These are phyloP conservation scores for Serranus cabrilla DNA, from an alignment of 2,797 vertebrate species.

Conservation along the genomic window DNA sequence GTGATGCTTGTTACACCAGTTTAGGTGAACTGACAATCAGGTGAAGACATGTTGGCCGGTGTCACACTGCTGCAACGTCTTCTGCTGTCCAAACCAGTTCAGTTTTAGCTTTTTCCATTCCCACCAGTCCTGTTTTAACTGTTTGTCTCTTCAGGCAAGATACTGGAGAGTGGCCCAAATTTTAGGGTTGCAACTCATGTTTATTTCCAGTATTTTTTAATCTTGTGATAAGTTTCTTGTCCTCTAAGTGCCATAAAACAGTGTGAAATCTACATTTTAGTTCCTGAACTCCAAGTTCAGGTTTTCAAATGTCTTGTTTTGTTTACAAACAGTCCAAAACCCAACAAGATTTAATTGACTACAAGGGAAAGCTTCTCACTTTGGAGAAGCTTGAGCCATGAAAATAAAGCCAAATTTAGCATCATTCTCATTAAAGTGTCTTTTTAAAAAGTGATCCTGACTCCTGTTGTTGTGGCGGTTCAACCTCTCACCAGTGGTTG, in stretches of 20 bases:
- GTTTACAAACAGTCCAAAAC: background rate
- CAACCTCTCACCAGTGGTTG: background rate
- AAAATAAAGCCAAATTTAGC: background rate
- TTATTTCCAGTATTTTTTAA: background rate
- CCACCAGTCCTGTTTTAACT: background rate
- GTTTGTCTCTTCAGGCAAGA: background rate
- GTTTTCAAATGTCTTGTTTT: background rate
- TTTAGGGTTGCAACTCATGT: background rate
- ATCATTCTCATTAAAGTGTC: background rate
- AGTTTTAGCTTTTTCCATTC: background rate
- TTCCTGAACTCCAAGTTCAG: background rate
- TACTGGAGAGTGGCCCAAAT: too few relatives aligned
- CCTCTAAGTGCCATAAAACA: background rate
- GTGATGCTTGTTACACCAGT: constrained; percentile 18
- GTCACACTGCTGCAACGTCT: background rate
- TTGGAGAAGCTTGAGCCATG: background rate
- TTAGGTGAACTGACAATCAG: background rate
- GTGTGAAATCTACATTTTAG: background rate
- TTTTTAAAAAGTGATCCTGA: background rate
- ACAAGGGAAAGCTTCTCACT: background rate
- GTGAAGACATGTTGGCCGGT: background rate
- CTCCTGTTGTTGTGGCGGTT: background rate
- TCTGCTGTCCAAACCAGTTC: background rate
- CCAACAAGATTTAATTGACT: background rate
- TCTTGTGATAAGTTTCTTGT: background rate